Evolutionary conservation across 2,113 vertebrate genomes (phyloP).

Genomic region (Romanogobio albipinnatus): DNA sequence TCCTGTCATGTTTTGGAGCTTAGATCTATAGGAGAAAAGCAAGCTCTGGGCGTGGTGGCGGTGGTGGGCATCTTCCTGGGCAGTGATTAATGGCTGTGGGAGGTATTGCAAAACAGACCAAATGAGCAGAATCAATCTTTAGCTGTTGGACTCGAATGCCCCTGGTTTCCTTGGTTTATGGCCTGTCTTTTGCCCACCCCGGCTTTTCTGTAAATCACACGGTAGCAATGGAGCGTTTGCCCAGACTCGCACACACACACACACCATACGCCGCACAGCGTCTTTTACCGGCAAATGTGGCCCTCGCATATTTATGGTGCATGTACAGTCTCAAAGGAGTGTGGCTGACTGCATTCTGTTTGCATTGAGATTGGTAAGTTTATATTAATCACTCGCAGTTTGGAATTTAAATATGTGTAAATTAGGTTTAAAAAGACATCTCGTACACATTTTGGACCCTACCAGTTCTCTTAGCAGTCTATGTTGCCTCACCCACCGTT

Average conservation of each 20-base stretch:
- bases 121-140: slow-evolving; percentile 47
- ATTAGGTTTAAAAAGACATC: slow-evolving; percentile 6
- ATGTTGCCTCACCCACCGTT: not conserved
- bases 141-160: slow-evolving; percentile 28
- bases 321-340: not conserved
- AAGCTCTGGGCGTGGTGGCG: slow-evolving; percentile 1
- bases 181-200: slow-evolving; percentile 36
- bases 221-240: not conserved
- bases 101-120: slow-evolving; percentile 34
- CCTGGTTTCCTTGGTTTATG: slow-evolving; percentile 33
- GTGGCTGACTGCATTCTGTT: not conserved
- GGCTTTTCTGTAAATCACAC: slow-evolving; percentile 41
- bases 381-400: not conserved
- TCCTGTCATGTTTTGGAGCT: not conserved
- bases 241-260: slow-evolving; percentile 11
- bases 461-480: not conserved
- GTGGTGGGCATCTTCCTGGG: slow-evolving; percentile 46
- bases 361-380: not conserved
- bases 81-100: slow-evolving; percentile 53
- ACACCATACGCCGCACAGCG: slow-evolving; percentile 10
- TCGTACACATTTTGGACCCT: not conserved
- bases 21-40: not conserved
- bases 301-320: slow-evolving; percentile 10
- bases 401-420: not conserved
- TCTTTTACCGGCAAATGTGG: slow-evolving; percentile 37